phyloP scores from a whole-genome alignment of 2,888 invertebrate genomes.

The Spilarctia lutea region DNA sequence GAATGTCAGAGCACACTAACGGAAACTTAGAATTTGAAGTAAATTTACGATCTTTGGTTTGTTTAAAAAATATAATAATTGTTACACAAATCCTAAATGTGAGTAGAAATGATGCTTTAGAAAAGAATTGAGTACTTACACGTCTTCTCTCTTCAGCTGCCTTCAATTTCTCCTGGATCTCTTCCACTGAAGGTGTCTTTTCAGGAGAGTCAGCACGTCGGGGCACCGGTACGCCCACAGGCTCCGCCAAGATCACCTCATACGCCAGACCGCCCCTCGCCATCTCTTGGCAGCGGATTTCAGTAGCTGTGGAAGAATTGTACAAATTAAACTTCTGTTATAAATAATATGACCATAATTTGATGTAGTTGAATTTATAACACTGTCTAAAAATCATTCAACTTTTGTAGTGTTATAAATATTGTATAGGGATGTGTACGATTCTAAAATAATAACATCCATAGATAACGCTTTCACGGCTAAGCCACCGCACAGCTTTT shows the following conservation, averaged over 20 bases:
- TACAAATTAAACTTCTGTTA: background rate
- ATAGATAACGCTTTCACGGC: too few relatives aligned
- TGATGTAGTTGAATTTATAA: too few relatives aligned
- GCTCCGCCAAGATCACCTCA: conserved; percentile 96
- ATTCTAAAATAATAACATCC: too few relatives aligned
- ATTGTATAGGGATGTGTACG: background rate
- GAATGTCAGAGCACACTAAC: background rate
- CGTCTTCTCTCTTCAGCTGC: conserved; percentile 97
- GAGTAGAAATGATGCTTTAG: background rate
- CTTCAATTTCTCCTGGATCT: conserved; percentile 96
- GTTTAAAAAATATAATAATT: background rate
- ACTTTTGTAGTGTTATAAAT: background rate
- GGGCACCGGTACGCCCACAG: conserved; percentile 89
- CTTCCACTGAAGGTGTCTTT: conserved; percentile 92
- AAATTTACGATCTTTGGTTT: too few relatives aligned
- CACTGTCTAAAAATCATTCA: background rate
- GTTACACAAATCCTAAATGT: too few relatives aligned
- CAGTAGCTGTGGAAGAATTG: conserved; percentile 89
- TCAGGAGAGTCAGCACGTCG: conserved; percentile 90
- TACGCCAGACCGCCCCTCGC: conserved; percentile 96
- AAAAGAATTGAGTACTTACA: conserved; percentile 86
- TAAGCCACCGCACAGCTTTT: too few relatives aligned
- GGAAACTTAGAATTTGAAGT: background rate
- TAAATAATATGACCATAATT: background rate
- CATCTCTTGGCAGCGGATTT: conserved; percentile 97